Percentiles rank a stretch among this genome's conserved stretches.
Conservation (phyloP, 2,888 invertebrate species). For the Marronus borbonicus region DNA sequence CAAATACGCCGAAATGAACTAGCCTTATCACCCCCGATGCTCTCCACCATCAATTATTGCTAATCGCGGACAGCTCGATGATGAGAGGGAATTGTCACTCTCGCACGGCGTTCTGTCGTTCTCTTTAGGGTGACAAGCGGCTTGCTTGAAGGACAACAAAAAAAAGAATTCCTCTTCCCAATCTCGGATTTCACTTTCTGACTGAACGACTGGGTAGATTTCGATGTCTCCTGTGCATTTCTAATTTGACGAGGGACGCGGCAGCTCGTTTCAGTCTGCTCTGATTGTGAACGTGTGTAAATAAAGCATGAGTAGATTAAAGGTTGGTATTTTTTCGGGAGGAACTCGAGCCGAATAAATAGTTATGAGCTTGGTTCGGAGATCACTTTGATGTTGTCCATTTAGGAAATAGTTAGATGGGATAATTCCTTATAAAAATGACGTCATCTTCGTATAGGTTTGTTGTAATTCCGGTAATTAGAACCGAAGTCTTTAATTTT, state of each 20-base stretch:
- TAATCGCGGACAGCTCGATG: constrained; percentile 25
- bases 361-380: background rate
- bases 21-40: background rate
- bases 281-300: constrained; percentile 19
- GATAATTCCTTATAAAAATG: too few species aligned
- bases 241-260: constrained; percentile 35
- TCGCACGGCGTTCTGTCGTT: background rate
- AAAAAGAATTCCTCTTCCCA: constrained; percentile 11
- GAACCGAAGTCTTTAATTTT: too few species aligned
- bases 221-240: constrained; percentile 30
- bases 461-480: too few species aligned
- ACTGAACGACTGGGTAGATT: constrained; percentile 16
- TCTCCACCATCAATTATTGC: constrained; percentile 36
- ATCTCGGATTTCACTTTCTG: constrained; percentile 42
- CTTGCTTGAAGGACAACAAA: background rate
- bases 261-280: background rate
- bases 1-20: constrained; percentile 31
- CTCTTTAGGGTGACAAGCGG: constrained; percentile 3
- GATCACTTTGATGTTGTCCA: background rate
- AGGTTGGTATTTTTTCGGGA: background rate
- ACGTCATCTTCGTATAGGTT: too few species aligned
- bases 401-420: too few species aligned
- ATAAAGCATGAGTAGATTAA: constrained; percentile 42
- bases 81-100: constrained; percentile 9
- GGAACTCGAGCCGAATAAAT: background rate